Conservation (phyloP, 1,140 invertebrate species). For the Pentalonia nigronervosa region DNA sequence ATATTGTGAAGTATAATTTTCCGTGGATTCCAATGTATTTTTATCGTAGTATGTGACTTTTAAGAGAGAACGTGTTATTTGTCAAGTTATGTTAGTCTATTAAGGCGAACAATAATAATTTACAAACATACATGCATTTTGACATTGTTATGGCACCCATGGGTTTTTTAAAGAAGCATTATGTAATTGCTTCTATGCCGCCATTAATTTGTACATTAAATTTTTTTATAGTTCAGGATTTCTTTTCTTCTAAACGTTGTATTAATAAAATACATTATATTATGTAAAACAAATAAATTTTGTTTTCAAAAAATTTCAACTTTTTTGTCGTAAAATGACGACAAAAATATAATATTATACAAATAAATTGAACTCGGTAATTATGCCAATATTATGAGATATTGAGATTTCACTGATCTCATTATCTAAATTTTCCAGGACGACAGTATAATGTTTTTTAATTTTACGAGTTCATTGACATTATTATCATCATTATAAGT, state of each 20-base stretch:
- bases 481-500: slow-evolving; percentile 6
- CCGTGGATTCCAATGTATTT: background rate
- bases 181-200: background rate
- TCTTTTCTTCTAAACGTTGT: background rate
- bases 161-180: background rate
- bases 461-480: slow-evolving; percentile 12
- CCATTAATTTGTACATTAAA: background rate
- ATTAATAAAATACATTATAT: background rate
- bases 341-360: background rate
- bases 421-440: background rate
- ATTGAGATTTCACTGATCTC: background rate
- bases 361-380: background rate
- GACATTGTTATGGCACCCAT: background rate
- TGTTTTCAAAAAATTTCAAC: background rate
- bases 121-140: background rate
- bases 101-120: slow-evolving; percentile 18
- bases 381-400: background rate
- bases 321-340: background rate
- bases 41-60: background rate
- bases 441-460: background rate
- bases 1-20: background rate
- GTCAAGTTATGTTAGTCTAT: slow-evolving; percentile 1
- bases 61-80: slow-evolving; percentile 24
- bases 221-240: background rate
- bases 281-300: background rate